Base-by-base conservation (phyloP, 1,140 invertebrate species). In the Oncopodura yosiiana region DNA sequence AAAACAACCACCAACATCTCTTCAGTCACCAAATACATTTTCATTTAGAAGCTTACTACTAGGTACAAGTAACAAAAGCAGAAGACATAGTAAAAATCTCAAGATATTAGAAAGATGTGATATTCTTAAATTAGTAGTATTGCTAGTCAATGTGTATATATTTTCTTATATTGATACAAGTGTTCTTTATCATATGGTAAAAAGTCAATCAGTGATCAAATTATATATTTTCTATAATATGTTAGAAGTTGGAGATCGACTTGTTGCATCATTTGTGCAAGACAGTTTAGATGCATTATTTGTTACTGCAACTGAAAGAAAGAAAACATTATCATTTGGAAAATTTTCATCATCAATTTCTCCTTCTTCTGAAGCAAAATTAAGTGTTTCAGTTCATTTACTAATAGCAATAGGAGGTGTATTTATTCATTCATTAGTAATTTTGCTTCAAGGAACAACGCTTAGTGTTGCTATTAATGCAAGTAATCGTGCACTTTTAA, bases 191-290 rank as follows among this genome's bases (percentile, higher is more conserved):
- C 96, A 99, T 73, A 76, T 97, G 60, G 94, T 99, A 24, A 93
- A 98, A 70, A 94, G 90, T 66, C 96, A 99, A 69, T 94, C 93
- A 49, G 89, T 97, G 43, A 97, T 99, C 68, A 99, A 99, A 70
- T 74, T 99, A 42, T 99, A 99, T 69, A 94, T 99, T 69, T 96
- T 99, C 74, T 99, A 94, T 70, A 99, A 99, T 74, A 98, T 99
- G 92, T 73, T 99, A 44, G 96, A 99, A 77, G 75, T 95, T 36
- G 91, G 87, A 18, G 94, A 98, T 74, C 77, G 89, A 61, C 74
- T 99, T 41, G 88, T 97, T 67, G 95, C 92, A 50, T 90, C 91
- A 23, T 96, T 99, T 78, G 94, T 94, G 3, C 95, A 99, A 75
- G 95, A 99, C 68, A 92, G 90, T 19, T 83, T 99, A 64, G 62